Evolutionary conservation across 2,797 vertebrate genomes (phyloP).

Genomic region (Mormyrops attenuatus): DNA sequence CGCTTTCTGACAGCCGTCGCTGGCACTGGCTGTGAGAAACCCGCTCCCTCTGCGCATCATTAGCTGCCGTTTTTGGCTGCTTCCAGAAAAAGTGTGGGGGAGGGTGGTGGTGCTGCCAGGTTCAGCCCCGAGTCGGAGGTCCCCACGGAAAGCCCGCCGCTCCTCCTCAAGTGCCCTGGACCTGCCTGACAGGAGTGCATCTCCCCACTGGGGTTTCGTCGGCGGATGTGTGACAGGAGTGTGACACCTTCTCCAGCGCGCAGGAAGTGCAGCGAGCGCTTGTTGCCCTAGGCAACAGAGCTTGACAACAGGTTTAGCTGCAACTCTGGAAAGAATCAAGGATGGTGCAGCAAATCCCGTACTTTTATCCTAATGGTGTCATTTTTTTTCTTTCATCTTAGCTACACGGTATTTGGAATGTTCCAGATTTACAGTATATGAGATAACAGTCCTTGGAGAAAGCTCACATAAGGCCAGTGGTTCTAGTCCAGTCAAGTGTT

Average conservation of each 20-base stretch:
- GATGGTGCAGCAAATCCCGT: conserved; percentile 22
- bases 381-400: conserved; percentile 57
- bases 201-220: background rate
- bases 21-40: background rate
- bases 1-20: background rate
- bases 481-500: background rate
- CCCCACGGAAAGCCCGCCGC: background rate
- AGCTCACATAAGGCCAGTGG: background rate
- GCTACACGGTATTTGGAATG: background rate
- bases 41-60: conserved; percentile 25
- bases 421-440: background rate
- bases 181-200: conserved; percentile 10
- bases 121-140: background rate
- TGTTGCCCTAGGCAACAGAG: conserved; percentile 1
- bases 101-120: background rate
- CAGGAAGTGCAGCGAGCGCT: background rate
- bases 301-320: background rate
- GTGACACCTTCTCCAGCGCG: background rate
- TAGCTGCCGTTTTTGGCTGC: conserved; percentile 20
- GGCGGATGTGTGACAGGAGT: background rate
- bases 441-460: background rate
- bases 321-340: background rate
- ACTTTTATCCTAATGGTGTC: conserved; percentile 53
- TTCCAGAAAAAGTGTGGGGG: background rate
- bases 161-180: background rate